phyloP scores from a whole-genome alignment of 2,113 vertebrate genomes.

The Saguinus midas region DNA sequence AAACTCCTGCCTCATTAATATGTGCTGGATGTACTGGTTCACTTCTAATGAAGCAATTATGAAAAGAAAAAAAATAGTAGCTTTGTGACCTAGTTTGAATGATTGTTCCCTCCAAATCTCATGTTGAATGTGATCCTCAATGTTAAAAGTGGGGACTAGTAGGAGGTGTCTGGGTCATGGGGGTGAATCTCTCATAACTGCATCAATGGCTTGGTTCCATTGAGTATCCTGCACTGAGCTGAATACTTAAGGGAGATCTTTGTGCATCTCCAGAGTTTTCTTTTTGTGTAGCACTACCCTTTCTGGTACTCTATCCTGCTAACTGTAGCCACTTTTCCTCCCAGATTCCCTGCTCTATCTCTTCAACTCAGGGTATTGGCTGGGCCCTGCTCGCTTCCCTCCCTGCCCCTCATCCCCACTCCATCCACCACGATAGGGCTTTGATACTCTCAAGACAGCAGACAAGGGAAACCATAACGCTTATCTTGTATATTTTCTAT shows the following conservation, averaged over 20 bases:
- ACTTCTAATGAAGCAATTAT: not conserved
- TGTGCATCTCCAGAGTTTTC: not conserved
- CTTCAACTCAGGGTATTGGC: not conserved
- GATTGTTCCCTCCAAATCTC: too few relatives aligned
- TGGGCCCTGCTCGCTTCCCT: not conserved
- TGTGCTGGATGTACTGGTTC: too few relatives aligned
- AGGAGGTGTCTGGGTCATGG: too few relatives aligned
- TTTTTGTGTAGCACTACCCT: not conserved
- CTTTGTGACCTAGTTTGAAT: too few relatives aligned
- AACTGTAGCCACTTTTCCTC: not conserved
- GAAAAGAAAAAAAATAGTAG: not conserved
- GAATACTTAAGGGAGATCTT: not conserved
- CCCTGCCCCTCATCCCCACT: too few relatives aligned
- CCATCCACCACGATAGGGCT: not conserved
- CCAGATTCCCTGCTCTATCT: not conserved
- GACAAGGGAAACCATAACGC: too few relatives aligned
- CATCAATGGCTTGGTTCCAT: too few relatives aligned
- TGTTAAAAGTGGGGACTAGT: too few relatives aligned
- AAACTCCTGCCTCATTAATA: not conserved
- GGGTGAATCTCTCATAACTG: too few relatives aligned
- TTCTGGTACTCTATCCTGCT: not conserved
- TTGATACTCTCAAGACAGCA: not conserved
- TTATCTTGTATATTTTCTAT: not conserved
- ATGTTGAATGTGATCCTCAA: too few relatives aligned
- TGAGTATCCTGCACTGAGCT: not conserved